These are phyloP conservation scores for Oreocharis arfaki DNA, from an alignment of 2,113 vertebrate genomes.

Conservation along the genomic window DNA sequence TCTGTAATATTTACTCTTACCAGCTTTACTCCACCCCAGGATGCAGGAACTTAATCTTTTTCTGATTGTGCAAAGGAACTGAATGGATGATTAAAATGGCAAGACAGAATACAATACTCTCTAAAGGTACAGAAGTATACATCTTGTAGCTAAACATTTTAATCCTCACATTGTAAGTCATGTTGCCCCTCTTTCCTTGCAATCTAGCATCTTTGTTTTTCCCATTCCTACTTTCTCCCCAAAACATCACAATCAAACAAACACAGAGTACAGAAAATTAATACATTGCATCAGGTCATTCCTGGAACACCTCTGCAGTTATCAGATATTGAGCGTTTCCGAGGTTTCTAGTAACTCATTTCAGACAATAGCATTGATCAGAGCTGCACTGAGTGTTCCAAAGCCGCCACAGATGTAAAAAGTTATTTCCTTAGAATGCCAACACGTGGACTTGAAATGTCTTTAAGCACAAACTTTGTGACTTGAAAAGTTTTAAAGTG, in stretches of 20 bases:
- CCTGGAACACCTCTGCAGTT: background rate
- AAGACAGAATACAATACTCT: background rate
- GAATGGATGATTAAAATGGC: background rate
- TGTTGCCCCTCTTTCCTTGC: background rate
- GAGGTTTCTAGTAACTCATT: background rate
- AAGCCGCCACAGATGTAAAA: background rate
- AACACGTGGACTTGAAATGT: rapidly evolving
- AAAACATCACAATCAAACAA: background rate
- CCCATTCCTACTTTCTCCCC: background rate
- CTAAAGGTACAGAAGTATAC: background rate
- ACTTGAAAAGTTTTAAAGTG: background rate
- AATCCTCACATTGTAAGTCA: background rate
- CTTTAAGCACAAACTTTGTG: background rate
- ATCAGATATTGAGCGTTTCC: background rate
- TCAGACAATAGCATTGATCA: background rate
- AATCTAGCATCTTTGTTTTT: background rate
- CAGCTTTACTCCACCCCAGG: background rate
- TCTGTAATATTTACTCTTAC: background rate
- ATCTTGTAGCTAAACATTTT: background rate
- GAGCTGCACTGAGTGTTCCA: background rate
- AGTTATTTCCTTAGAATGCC: background rate
- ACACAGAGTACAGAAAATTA: background rate
- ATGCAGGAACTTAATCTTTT: background rate
- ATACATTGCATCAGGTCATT: background rate
- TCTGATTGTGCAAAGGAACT: background rate